Evolutionary conservation across 2,797 vertebrate genomes (phyloP), one percentile per base, ranked within the genome.

Genomic region (Scyliorhinus canicula): DNA sequence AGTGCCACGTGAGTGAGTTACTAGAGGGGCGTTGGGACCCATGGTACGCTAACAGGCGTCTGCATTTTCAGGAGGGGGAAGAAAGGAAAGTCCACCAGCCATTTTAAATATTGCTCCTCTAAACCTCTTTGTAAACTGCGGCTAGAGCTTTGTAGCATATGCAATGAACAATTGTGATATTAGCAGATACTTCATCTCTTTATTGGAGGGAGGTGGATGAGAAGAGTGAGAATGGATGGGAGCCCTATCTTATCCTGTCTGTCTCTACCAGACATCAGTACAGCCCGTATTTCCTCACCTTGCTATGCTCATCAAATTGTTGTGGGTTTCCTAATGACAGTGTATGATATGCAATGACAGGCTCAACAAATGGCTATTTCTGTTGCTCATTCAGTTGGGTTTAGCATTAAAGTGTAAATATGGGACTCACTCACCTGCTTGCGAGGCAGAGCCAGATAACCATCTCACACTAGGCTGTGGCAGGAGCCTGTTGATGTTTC

Each of bases 321-420:
- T 94, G 28, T 94, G 28, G 11, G 67, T 35, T 94, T 74, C 67
- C 93, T 74, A 31, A 21, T 94, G 93, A 94, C 93, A 94, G 93
- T 47, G 7, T 74, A 28, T 94, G 67, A 74, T 94, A 52, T 31
- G 44, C 52, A 94, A 67, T 71, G 93, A 94, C 93, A 74, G 50
- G 44, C 67, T 71, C 31, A 47, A 94, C 93, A 94, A 50, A 94
- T 94, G 67, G 16, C 44, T 94, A 31, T 35, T 94, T 71, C 44
- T 74, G 65, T 52, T 94, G 93, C 16, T 94, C 93, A 94, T 94
- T 94, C 65, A 94, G 16, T 74, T 94, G 93, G 69, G 21, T 94
- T 94, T 94, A 74, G 93, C 93, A 74, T 71, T 94, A 74, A 69
- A 93, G 91, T 71, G 67, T 94, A 94, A 94, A 94, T 94, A 94